Evolutionary conservation across 1,140 invertebrate genomes (phyloP), one percentile per base, ranked within the genome.

Genomic region (Drosophila pachea): DNA sequence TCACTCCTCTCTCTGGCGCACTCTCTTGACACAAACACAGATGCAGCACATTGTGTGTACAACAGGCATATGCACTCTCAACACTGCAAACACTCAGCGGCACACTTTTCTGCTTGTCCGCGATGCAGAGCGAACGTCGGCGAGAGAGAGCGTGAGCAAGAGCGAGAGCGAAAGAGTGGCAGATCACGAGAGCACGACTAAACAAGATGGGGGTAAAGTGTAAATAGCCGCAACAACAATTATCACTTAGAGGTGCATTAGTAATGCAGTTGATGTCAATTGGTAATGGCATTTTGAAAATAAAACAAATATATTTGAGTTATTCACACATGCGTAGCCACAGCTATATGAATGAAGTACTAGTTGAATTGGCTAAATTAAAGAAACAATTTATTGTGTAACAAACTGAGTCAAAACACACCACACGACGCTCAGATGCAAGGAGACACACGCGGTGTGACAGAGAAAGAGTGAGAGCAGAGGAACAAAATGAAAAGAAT

Each of bases 341-440:
- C 36, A 11, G 9, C 42, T 8, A 49, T 55, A 50, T 60, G 63
- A 67, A 58, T 58, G 61, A 65, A 63, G 59, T 49, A 14, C 14
- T 43, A 64, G 61, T 69, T 69, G 67, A 69, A 33, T 71, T 55
- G 66, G 49, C 68, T 59, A 65, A 71, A 66, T 66, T 40, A 73
- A 73, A 65, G 61, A 52, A 74, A 73, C 64, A 78, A 76, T 70
- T 71, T 76, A 83, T 83, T 83, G 79, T 83, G 79, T 83, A 83
- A 83, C 79, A 84, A 76, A 76, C 70, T 84, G 75, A 76, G 79
- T 75, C 72, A 65, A 78, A 66, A 75, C 48, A 59, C 36, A 68
- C 36, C 2, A 55, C 35, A 52, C 43, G 53, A 33, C 49, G 38
- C 11, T 33, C 16, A 54, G 49, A 56, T 36, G 50, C 35, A 61